Base-by-base conservation (phyloP, 2,113 vertebrate species). In the Tenrec ecaudatus region DNA sequence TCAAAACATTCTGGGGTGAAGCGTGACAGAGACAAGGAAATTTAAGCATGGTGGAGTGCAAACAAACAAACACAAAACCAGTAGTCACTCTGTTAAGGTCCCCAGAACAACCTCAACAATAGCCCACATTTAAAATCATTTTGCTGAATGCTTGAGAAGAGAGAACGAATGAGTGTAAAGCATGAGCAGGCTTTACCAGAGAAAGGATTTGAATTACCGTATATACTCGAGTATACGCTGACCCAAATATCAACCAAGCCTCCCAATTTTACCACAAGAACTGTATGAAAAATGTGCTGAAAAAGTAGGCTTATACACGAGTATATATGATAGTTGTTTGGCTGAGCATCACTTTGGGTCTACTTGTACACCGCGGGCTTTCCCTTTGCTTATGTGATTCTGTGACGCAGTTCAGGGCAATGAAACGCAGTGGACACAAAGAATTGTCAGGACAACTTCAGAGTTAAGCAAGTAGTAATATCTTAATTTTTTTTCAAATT, bases 1-100 rank as follows among this genome's bases (percentile, higher is more conserved):
- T 71, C 71, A 90, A 84, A 94, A 83, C 29, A 95, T 90, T 88
- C 33, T 86, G 69, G 57, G 19, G 93, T 12, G 69, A 1, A 36
- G 43, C 87, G 20, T 82, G n/a, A n/a, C 75, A 82, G 17, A 80
- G 31, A 9, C 17, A 82, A 83, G 76, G 82, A 84, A 93, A 73
- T 71, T 3, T 22, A 94, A 86, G 81, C 3, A 31, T 69, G 82
- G 85, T 47, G 27, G 78, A 75, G 4, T 58, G 94, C 2, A 25
- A 25, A 25, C 25, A 25, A 84, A 40, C 27, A 93, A 77, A 90
- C 27, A 9, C 1, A 19, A 66, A 66, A 66, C 64, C 64, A 69
- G 57, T 22, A 88, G 8, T 25, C 17, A 80, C 4, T 78, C 47
- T 40, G 85, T n/a, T 85, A 77, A 73, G 57, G 19, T 31, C 91